Evolutionary conservation across 2,888 invertebrate genomes (phyloP).

Genomic region (Odontocerum albicorne): DNA sequence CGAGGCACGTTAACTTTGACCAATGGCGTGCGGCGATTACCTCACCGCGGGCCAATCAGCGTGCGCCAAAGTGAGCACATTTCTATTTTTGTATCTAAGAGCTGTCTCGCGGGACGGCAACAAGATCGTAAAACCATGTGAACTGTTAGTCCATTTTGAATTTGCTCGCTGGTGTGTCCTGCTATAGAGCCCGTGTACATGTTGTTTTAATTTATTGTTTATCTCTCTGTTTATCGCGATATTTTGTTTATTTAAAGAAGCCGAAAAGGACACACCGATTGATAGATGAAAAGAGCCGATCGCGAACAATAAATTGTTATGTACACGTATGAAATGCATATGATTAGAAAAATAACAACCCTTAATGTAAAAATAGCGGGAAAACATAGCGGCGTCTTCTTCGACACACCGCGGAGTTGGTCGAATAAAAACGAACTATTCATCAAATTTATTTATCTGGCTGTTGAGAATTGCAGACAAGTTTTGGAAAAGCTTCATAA

Average conservation of each 20-base stretch:
- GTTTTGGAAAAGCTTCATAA: background rate
- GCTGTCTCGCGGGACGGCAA: constrained; percentile 16
- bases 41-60: constrained; percentile 42
- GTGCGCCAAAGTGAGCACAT: constrained; percentile 42
- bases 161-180: constrained; percentile 19
- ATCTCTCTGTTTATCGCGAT: background rate
- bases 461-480: background rate
- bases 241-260: background rate
- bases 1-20: constrained; percentile 29
- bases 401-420: constrained; percentile 12
- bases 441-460: constrained; percentile 3
- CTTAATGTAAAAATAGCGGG: constrained; percentile 13
- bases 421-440: constrained; percentile 13
- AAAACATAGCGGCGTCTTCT: constrained; percentile 7
- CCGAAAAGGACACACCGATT: constrained; percentile 11
- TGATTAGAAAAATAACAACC: constrained; percentile 12
- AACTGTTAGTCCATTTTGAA: constrained; percentile 22
- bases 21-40: constrained; percentile 41
- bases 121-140: no score
- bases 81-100: constrained; percentile 43
- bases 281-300: constrained; percentile 14
- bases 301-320: constrained; percentile 20
- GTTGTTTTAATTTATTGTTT: constrained; percentile 11
- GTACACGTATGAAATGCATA: constrained; percentile 24
- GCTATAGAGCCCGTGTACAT: constrained; percentile 1